Conservation (phyloP, 2,888 invertebrate genomes). For the Sympetrum striolatum region DNA sequence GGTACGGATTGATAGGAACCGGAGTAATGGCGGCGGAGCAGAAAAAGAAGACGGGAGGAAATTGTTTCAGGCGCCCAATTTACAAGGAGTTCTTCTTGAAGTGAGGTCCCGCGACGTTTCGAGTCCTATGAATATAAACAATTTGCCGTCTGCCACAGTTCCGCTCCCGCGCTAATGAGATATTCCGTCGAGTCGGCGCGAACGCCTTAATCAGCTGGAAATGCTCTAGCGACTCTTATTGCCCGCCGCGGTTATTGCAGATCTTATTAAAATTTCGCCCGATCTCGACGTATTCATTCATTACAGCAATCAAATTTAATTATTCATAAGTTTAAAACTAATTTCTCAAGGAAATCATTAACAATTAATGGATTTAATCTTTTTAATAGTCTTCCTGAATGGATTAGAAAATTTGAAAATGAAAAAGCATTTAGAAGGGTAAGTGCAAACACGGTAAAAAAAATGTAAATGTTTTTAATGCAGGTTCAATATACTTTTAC, state of each 20-base stretch:
- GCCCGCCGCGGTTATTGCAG: background rate
- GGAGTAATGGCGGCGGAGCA: background rate
- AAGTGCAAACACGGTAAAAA: no score
- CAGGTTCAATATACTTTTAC: no score
- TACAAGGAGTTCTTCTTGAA: background rate
- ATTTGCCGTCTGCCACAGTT: background rate
- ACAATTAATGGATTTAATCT: no score
- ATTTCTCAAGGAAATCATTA: no score
- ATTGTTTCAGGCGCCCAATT: background rate
- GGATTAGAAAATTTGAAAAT: no score
- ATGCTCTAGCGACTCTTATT: background rate
- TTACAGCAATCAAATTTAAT: no score
- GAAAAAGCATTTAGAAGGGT: no score
- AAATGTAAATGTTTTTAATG: no score
- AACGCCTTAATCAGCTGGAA: background rate
- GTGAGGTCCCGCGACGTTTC: background rate
- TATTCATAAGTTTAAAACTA: no score
- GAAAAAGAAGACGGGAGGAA: background rate
- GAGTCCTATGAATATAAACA: background rate
- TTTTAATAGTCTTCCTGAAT: no score
- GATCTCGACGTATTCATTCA: no score
- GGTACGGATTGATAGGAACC: background rate
- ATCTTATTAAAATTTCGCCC: background rate
- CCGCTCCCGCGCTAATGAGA: background rate
- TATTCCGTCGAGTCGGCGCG: background rate